phyloP scores from a whole-genome alignment of 1,140 invertebrate species.

The Ostrea edulis region DNA sequence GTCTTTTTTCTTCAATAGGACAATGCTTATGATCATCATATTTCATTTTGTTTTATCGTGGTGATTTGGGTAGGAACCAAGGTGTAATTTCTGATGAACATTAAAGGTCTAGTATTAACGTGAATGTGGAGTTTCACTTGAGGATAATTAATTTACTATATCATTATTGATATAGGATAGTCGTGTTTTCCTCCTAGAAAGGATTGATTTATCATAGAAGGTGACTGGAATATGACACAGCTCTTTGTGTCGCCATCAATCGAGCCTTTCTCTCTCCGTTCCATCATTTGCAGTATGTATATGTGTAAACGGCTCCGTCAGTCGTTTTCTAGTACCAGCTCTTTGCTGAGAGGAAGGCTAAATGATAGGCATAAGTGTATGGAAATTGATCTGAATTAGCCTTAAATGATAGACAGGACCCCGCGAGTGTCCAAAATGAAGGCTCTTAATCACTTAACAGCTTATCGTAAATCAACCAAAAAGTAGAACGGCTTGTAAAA shows the following conservation, averaged over 20 bases:
- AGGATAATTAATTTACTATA: neutral
- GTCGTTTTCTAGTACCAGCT: neutral
- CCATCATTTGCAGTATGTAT: neutral
- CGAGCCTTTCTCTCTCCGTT: neutral
- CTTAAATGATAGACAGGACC: conserved; percentile 18
- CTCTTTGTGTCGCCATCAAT: neutral
- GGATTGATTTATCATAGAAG: conserved; percentile 8
- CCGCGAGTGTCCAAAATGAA: conserved; percentile 12
- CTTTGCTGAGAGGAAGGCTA: neutral
- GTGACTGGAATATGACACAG: neutral
- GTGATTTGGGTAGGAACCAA: too few species aligned
- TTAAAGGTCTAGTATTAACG: neutral
- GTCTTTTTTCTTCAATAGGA: too few species aligned
- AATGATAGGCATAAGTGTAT: conserved; percentile 18
- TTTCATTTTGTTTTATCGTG: too few species aligned
- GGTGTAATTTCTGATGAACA: too few species aligned
- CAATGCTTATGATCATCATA: too few species aligned
- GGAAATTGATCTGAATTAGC: conserved; percentile 32
- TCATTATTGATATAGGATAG: neutral
- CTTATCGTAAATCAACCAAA: conserved; percentile 19
- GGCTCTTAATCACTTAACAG: conserved; percentile 21
- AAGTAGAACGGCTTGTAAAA: neutral
- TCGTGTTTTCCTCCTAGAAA: neutral
- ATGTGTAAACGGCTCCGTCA: neutral
- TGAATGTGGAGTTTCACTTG: neutral